These are phyloP conservation scores for Etheostoma nigrum DNA, from an alignment of 2,797 vertebrate genomes.

Conservation along the genomic window DNA sequence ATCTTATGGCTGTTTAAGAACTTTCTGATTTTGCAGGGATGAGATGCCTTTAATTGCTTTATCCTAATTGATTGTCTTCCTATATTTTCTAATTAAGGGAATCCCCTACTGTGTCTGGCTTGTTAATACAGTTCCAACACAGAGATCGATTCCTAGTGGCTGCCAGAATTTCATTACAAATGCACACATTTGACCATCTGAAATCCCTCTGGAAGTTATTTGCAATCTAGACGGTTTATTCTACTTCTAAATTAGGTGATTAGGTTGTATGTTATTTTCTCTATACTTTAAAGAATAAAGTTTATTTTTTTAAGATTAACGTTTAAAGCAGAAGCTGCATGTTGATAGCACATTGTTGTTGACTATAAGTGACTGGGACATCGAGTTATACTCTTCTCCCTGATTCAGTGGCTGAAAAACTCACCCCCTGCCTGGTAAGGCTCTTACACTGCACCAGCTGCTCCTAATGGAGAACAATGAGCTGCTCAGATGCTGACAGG, in stretches of 20 bases:
- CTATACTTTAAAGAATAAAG: no score
- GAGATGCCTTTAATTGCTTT: slow-evolving; percentile 16
- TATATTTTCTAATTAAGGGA: slow-evolving; percentile 29
- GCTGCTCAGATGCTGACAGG: slow-evolving; percentile 70
- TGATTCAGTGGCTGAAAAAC: slow-evolving; percentile 70
- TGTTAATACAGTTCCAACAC: slow-evolving; percentile 29
- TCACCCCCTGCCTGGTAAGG: slow-evolving; percentile 67
- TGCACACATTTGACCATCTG: slow-evolving; percentile 17
- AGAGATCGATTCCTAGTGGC: slow-evolving; percentile 19
- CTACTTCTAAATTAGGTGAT: slow-evolving; percentile 43
- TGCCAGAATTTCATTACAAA: slow-evolving; percentile 21
- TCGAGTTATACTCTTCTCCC: slow-evolving; percentile 56
- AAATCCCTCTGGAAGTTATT: slow-evolving; percentile 36
- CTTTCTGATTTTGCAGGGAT: neutral
- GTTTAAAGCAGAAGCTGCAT: slow-evolving; percentile 22
- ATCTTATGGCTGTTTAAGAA: neutral
- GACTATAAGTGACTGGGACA: slow-evolving; percentile 47
- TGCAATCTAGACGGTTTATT: slow-evolving; percentile 28
- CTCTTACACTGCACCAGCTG: slow-evolving; percentile 64
- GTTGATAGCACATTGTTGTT: slow-evolving; percentile 50
- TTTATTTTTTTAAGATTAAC: neutral
- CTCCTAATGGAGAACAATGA: slow-evolving; percentile 76
- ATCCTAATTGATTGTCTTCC: neutral
- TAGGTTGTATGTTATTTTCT: slow-evolving; percentile 18
- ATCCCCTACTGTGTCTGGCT: slow-evolving; percentile 3